Evolutionary conservation across 2,888 invertebrate species (phyloP).

Genomic region (Epistrophella euchroma): DNA sequence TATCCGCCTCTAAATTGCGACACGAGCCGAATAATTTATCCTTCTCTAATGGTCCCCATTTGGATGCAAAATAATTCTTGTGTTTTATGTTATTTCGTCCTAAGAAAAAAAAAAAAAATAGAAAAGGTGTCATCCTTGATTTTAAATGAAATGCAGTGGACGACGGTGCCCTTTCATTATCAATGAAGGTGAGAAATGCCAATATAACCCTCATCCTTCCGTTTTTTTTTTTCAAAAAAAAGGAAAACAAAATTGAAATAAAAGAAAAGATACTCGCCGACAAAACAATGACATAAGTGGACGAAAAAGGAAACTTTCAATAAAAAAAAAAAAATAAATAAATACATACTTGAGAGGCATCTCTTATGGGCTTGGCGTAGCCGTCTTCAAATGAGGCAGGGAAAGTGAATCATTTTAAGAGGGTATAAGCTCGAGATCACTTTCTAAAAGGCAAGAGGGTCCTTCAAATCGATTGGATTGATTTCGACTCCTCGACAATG

Average conservation of each 20-base stretch:
- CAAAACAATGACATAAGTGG: slow-evolving; percentile 46
- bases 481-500: slow-evolving; percentile 58
- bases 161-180: slow-evolving; percentile 55
- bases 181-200: slow-evolving; percentile 71
- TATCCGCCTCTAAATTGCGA: slow-evolving; percentile 24
- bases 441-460: slow-evolving; percentile 43
- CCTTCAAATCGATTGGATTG: slow-evolving; percentile 63
- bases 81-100: slow-evolving; percentile 55
- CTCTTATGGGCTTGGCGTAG: background rate
- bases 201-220: slow-evolving; percentile 17
- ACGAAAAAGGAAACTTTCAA: slow-evolving; percentile 58
- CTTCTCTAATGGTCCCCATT: slow-evolving; percentile 62
- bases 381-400: slow-evolving; percentile 18
- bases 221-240: background rate
- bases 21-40: slow-evolving; percentile 73
- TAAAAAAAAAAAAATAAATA: slow-evolving; percentile 27
- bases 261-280: slow-evolving; percentile 7
- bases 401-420: slow-evolving; percentile 66
- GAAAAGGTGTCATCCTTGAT: slow-evolving; percentile 21
- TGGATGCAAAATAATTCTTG: slow-evolving; percentile 66
- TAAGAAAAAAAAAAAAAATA: background rate
- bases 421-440: slow-evolving; percentile 60
- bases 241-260: slow-evolving; percentile 14
- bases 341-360: slow-evolving; percentile 66
- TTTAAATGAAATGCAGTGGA: slow-evolving; percentile 12